Conservation (phyloP, 2,888 invertebrate genomes). For the Sminthurides aquaticus region DNA sequence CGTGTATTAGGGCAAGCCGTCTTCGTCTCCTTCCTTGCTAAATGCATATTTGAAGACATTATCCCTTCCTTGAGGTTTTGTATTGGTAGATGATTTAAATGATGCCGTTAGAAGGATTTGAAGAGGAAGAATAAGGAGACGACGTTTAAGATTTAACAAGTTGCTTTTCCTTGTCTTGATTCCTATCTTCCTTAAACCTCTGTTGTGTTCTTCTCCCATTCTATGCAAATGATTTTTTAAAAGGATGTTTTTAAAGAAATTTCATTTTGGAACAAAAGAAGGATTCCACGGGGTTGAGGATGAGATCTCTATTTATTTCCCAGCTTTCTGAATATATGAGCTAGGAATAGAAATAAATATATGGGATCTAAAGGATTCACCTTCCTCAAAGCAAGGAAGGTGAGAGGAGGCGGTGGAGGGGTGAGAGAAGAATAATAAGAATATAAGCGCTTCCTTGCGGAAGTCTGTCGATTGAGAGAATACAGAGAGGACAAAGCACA, state of each 20-base stretch:
- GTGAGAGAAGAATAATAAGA: background rate
- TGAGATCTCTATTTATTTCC: no score
- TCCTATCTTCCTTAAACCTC: no score
- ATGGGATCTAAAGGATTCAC: no score
- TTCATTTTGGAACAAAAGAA: slow-evolving; percentile 20
- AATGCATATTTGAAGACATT: background rate
- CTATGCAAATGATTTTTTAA: background rate
- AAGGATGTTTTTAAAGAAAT: slow-evolving; percentile 1
- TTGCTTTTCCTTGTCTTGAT: background rate
- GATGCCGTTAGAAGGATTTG: background rate
- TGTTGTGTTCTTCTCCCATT: no score
- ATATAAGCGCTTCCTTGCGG: no score
- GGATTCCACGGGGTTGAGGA: slow-evolving; percentile 6
- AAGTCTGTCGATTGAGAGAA: no score
- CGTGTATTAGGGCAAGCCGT: background rate
- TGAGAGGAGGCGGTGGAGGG: background rate
- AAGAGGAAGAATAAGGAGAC: background rate
- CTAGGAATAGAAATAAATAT: background rate
- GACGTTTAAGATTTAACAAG: background rate
- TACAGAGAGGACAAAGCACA: background rate
- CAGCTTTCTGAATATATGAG: background rate
- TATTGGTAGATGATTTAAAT: background rate
- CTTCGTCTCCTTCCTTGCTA: background rate
- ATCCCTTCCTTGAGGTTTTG: background rate
- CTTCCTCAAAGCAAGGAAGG: no score